Conservation (phyloP, 2,888 invertebrate species). For the Petrolisthes manimaculis region DNA sequence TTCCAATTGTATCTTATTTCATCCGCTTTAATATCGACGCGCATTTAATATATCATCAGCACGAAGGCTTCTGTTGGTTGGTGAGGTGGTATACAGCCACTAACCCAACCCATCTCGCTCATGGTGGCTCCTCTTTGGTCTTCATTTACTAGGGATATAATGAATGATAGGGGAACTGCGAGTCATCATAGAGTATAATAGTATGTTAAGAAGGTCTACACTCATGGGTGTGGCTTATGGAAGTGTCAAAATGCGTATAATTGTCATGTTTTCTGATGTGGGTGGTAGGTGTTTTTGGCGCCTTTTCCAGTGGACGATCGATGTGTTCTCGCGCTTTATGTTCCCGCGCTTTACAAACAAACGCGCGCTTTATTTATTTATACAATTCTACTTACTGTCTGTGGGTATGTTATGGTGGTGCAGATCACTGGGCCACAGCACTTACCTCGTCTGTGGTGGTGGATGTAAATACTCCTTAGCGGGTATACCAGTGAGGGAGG, state of each 20-base stretch:
- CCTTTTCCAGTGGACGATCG: conserved; percentile 39
- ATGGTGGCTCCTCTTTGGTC: not conserved
- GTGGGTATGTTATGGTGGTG: too few relatives aligned
- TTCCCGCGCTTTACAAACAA: conserved; percentile 35
- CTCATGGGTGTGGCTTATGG: not conserved
- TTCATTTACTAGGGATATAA: not conserved
- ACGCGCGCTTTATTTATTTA: not conserved
- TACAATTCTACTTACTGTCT: not conserved
- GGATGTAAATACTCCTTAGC: conserved; percentile 14
- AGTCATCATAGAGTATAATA: not conserved
- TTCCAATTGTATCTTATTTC: not conserved
- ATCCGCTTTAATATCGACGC: conserved; percentile 48
- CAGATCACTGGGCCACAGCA: not conserved
- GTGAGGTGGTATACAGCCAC: not conserved
- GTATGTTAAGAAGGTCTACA: not conserved
- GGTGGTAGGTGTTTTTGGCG: conserved; percentile 28
- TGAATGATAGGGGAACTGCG: not conserved
- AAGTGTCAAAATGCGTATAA: not conserved
- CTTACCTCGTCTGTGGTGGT: conserved; percentile 12
- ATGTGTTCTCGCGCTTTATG: conserved; percentile 22
- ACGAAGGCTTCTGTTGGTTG: not conserved
- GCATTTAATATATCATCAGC: conserved; percentile 28
- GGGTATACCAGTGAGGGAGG: conserved; percentile 5
- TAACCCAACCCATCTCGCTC: not conserved
- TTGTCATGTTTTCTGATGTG: not conserved